Evolutionary conservation across 2,797 vertebrate species (phyloP).

Genomic region (Bovichtus diacanthus): DNA sequence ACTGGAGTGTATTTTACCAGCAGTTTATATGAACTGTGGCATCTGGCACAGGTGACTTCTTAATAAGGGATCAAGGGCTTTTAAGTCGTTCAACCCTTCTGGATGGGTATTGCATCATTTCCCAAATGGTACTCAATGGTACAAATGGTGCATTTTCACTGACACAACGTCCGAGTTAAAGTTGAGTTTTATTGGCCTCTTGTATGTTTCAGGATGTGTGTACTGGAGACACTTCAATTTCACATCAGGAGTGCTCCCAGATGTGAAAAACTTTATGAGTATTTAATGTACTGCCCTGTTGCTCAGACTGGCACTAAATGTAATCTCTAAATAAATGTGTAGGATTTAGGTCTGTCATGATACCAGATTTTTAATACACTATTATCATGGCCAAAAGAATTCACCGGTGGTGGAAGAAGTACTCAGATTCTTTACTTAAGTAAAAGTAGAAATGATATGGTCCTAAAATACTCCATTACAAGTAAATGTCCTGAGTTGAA

Average conservation of each 20-base stretch:
- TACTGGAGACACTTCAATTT: not conserved
- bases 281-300: not conserved
- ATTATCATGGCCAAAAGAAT: too few relatives aligned
- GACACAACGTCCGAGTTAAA: not conserved
- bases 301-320: constrained; percentile 1
- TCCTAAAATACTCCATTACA: too few relatives aligned
- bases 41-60: constrained; percentile 18
- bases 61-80: constrained; percentile 44
- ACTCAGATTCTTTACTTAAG: too few relatives aligned
- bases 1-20: constrained; percentile 24
- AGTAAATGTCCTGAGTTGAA: too few relatives aligned
- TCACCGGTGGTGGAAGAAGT: too few relatives aligned
- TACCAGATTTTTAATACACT: too few relatives aligned
- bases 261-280: not conserved
- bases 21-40: constrained; percentile 8
- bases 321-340: not conserved
- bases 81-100: constrained; percentile 24
- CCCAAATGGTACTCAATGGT: constrained; percentile 19
- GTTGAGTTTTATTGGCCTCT: not conserved
- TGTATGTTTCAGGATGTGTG: constrained; percentile 3
- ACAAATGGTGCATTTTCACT: constrained; percentile 2
- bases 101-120: constrained; percentile 16
- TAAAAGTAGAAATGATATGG: too few relatives aligned
- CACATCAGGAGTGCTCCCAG: not conserved
- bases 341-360: too few relatives aligned